Evolutionary conservation across 1,140 invertebrate genomes (phyloP).

Genomic region (Anoplolepis gracilipes): DNA sequence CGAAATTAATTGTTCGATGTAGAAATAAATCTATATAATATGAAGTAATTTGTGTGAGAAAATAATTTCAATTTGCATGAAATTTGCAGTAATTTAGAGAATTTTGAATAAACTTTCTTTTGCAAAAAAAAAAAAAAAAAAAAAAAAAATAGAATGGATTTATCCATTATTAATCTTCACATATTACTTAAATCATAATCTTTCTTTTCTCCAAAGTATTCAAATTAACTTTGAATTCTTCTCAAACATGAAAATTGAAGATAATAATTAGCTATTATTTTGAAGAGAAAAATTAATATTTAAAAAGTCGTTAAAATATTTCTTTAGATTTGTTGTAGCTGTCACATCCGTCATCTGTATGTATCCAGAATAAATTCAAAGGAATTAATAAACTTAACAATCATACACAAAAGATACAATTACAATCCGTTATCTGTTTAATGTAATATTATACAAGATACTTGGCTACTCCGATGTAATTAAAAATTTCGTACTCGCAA

Average conservation of each 20-base stretch:
- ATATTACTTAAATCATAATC: background rate
- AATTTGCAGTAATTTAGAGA: background rate
- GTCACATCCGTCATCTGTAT: background rate
- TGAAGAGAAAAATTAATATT: background rate
- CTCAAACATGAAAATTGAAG: background rate
- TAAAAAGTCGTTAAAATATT: background rate
- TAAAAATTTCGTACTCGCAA: background rate
- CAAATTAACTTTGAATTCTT: background rate
- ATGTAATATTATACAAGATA: background rate
- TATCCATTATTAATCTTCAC: background rate
- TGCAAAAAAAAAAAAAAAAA: too few relatives aligned
- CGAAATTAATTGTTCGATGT: constrained; percentile 23
- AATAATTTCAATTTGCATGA: background rate
- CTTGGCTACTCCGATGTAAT: background rate
- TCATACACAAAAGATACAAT: background rate
- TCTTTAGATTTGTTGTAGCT: background rate
- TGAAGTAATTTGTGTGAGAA: background rate
- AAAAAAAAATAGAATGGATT: background rate
- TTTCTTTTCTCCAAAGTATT: background rate
- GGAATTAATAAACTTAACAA: background rate
- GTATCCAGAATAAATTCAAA: background rate
- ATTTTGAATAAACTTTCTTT: background rate
- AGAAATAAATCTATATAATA: background rate
- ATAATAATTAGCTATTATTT: background rate
- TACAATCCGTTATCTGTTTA: background rate